Evolutionary conservation across 2,113 vertebrate genomes (phyloP), one percentile per base, ranked within the genome.

Genomic region (Cromileptes altivelis): DNA sequence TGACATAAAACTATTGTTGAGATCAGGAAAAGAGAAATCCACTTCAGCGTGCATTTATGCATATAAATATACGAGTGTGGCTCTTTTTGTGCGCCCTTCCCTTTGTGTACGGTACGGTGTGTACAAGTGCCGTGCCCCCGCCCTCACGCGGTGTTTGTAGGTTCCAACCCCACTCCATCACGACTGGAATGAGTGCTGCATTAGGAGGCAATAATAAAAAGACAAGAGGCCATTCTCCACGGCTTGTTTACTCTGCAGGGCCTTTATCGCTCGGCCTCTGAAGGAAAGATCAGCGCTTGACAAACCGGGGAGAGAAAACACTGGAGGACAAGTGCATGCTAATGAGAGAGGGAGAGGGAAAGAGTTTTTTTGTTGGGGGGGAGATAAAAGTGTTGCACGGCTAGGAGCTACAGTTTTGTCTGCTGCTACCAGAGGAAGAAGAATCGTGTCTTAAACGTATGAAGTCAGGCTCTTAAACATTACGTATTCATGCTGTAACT

Each of bases 141-240:
- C n/a, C n/a, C 10, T 64, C 2, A 1, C 11, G 19, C 17, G 15
- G 56, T 68, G 52, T 70, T 57, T 75, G 50, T 61, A 25, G 37
- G 75, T 42, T 57, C 42, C 67, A 25, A 3, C 0, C 25, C 58
- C 37, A 4, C 75, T 77, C 73, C 71, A 67, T 57, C 84, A 69
- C 64, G 50, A 75, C 67, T 58, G 77, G 74, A 86, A 57, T 53
- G 52, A 87, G 78, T 8, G 73, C 72, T 27, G 85, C 76, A 75
- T 89, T 83, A 86, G 71, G 65, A 57, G 57, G 74, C 79, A 75
- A 84, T 89, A 91, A 91, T 88, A 85, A 85, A 85, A 80, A 89
- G 78, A 91, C 84, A 85, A 86, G 82, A 91, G 85, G 80, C 84
- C 76, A 75, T 89, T 90, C 83, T 90, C n/a, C 86, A 85, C 71